Conservation (phyloP, 2,888 invertebrate genomes). For the Sminthurides aquaticus region DNA sequence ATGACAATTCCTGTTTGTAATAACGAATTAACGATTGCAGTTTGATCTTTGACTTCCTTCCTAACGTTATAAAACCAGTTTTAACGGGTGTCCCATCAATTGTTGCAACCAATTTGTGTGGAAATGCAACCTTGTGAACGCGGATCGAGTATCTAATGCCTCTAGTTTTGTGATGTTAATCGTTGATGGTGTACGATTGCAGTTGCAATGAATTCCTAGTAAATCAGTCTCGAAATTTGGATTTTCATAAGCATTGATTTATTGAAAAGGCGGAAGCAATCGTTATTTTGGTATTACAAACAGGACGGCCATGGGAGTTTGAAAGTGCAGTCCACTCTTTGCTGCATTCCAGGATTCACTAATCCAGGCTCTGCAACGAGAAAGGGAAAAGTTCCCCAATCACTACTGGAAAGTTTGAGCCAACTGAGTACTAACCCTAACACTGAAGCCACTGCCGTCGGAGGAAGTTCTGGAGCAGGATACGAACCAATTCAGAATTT, state of each 20-base stretch:
- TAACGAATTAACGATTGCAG: not conserved
- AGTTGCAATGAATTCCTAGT: no score
- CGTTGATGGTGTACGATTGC: no score
- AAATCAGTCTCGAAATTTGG: no score
- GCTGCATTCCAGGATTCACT: constrained; percentile 78
- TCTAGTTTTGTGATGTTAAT: no score
- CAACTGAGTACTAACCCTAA: not conserved
- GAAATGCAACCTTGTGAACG: no score
- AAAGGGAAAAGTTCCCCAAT: constrained; percentile 68
- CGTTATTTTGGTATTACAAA: constrained; percentile 32
- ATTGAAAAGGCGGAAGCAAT: constrained; percentile 19
- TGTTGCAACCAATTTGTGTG: no score
- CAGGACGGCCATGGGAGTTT: constrained; percentile 45
- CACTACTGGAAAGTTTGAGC: constrained; percentile 54
- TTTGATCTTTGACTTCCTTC: not conserved
- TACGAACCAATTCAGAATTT: no score
- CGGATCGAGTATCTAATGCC: no score
- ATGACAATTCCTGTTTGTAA: not conserved
- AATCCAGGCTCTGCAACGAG: constrained; percentile 66
- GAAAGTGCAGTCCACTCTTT: constrained; percentile 69
- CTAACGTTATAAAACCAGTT: no score
- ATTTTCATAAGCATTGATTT: no score
- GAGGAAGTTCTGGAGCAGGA: not conserved
- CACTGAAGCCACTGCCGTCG: not conserved
- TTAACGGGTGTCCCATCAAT: no score